A percentile compares a stretch with the other conserved stretches of the same genome.
phyloP scores from a whole-genome alignment of 1,140 invertebrate species.

The Lepidurus apus region DNA sequence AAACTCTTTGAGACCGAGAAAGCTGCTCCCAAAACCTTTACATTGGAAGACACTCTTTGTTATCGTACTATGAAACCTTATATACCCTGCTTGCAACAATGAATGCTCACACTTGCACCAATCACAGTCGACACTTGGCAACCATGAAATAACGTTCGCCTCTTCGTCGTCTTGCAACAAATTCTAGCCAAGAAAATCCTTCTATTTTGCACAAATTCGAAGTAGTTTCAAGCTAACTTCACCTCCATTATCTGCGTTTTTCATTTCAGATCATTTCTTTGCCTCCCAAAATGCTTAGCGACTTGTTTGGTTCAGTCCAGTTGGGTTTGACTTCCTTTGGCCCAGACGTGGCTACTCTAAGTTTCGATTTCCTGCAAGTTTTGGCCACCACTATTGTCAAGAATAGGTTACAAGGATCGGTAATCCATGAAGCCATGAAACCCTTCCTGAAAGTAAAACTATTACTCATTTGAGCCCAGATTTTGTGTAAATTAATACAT shows the following conservation, averaged over 20 bases:
- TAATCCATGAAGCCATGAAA: slow-evolving; percentile 51
- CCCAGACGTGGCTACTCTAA: slow-evolving; percentile 56
- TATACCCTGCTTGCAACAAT: no score
- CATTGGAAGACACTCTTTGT: no score
- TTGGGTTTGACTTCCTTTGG: slow-evolving; percentile 62
- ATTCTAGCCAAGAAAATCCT: no score
- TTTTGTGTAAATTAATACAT: neutral
- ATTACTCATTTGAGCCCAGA: slow-evolving; percentile 10
- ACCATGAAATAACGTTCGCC: no score
- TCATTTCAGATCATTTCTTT: slow-evolving; percentile 30
- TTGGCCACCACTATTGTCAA: slow-evolving; percentile 48
- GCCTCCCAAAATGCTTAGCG: slow-evolving; percentile 34
- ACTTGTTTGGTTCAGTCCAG: slow-evolving; percentile 59
- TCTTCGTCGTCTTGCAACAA: no score
- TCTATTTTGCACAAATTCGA: no score
- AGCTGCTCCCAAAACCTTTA: no score
- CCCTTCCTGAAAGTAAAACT: slow-evolving; percentile 61
- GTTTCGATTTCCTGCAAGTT: slow-evolving; percentile 59
- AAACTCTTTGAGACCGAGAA: no score
- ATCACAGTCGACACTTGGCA: no score
- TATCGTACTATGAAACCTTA: no score
- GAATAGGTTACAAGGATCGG: slow-evolving; percentile 43
- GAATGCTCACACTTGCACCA: no score
- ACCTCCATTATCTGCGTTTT: neutral
- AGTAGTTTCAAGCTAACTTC: neutral